Evolutionary conservation across 2,888 invertebrate genomes (phyloP).

Genomic region (Scaptomyza tumidula): DNA sequence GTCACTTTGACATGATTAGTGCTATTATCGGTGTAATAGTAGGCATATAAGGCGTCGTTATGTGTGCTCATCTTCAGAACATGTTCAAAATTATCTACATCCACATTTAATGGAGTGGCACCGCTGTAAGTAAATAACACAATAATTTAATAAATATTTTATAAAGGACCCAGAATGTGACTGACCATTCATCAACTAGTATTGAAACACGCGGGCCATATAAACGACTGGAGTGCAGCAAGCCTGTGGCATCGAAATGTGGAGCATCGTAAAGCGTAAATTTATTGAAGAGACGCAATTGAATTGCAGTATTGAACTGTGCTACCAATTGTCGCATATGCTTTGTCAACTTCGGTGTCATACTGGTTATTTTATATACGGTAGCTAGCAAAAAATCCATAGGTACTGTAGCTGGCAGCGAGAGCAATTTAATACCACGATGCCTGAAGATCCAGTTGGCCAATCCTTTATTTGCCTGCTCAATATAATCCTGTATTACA

Average conservation of each 20-base stretch:
- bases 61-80: slow-evolving; percentile 91
- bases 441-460: slow-evolving; percentile 96
- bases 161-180: slow-evolving; percentile 4
- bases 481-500: slow-evolving; percentile 96
- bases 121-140: slow-evolving; percentile 65
- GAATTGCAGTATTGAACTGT: slow-evolving; percentile 85
- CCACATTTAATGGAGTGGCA: slow-evolving; percentile 82
- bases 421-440: slow-evolving; percentile 91
- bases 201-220: slow-evolving; percentile 83
- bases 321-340: slow-evolving; percentile 86
- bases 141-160: neutral
- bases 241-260: slow-evolving; percentile 83
- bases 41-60: slow-evolving; percentile 94
- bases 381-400: slow-evolving; percentile 94
- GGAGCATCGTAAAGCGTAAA: slow-evolving; percentile 83
- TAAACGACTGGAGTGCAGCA: slow-evolving; percentile 80
- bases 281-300: slow-evolving; percentile 80
- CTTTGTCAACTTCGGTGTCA: slow-evolving; percentile 82
- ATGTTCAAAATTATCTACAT: slow-evolving; percentile 89
- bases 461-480: slow-evolving; percentile 95
- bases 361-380: slow-evolving; percentile 85
- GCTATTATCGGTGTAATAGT: slow-evolving; percentile 93
- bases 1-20: slow-evolving; percentile 94
- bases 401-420: slow-evolving; percentile 94
- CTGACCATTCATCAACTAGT: slow-evolving; percentile 83